Base-by-base conservation (phyloP, 2,888 invertebrate species). In the Hirtodrosophila confusa region DNA sequence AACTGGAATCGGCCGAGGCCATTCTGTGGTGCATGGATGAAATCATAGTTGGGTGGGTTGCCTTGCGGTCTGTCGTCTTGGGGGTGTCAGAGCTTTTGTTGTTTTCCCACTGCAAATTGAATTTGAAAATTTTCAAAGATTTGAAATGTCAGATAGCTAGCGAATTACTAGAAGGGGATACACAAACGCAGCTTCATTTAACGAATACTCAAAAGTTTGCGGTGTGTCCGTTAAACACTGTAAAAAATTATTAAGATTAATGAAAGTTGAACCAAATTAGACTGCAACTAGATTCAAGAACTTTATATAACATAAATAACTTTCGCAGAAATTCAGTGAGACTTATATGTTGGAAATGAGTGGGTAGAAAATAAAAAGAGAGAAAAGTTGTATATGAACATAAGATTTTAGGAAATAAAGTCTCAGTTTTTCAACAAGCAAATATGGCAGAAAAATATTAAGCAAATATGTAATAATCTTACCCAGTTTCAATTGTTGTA, bases 91-190 rank as follows among this genome's bases (percentile, higher is more conserved):
- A 48, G 58, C 58, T 65, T 63, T 83, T 80, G 75, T 88, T 80
- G 75, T 86, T 55, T 67, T 53, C 55, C 72, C 69, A 62, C 48
- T 71, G 73, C 61, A 88, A 86, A 87, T 89, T 86, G 70, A 88
- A 89, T 86, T 80, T 79, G 64, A 68, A 71, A 78, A 84, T 78
- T 84, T 70, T 62, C 75, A 56, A 66, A 88, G 87, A 84, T 88
- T 78, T 67, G 51, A 73, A 56, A 75, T 74, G 56, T 75, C 68
- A 77, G 76, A 73, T 72, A 76, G 63, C 64, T 65, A 69, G 65
- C 74, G 62, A 72, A 69, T 77, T 70, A 76, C 76, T 74, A 74
- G 76, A 77, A 68, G 53, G 65, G 48, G 58, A 56, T 41, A 53
- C 50, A 45, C 57, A 84, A 66, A 54, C 47, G 50, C 43, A 44